A percentile compares a stretch with the other conserved stretches of the same genome.
phyloP scores from a whole-genome alignment of 2,113 vertebrate genomes.

The Martes martes region DNA sequence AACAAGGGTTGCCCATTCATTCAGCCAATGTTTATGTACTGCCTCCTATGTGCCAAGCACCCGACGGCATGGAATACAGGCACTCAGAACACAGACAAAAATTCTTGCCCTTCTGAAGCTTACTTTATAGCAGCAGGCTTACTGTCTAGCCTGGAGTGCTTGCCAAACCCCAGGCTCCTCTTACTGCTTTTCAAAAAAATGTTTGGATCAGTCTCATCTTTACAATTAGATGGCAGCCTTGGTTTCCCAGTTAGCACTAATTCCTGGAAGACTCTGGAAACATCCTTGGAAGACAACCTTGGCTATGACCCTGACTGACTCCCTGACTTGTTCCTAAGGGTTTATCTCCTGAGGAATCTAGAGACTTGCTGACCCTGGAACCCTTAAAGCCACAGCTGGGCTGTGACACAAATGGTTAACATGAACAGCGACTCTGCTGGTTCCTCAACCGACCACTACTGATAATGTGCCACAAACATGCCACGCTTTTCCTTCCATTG shows the following conservation, averaged over 20 bases:
- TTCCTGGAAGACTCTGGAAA: neutral
- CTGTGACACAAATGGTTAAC: neutral
- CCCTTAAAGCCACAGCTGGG: neutral
- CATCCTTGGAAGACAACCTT: neutral
- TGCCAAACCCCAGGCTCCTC: neutral
- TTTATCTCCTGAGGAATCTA: neutral
- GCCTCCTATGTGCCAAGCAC: neutral
- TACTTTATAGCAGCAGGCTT: accelerated
- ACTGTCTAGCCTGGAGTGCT: neutral
- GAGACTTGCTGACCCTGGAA: neutral
- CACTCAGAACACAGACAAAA: neutral
- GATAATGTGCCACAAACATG: neutral
- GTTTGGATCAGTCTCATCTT: neutral
- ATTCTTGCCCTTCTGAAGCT: neutral
- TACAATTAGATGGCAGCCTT: neutral
- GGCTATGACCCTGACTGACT: neutral
- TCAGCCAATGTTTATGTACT: neutral
- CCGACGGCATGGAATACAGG: neutral
- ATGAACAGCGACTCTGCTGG: neutral
- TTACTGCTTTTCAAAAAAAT: neutral
- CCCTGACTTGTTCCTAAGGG: neutral
- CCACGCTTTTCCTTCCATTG: neutral
- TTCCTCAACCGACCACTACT: neutral
- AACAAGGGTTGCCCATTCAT: neutral
- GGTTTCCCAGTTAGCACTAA: neutral